These are phyloP conservation scores for Anastrepha ludens DNA, from an alignment of 1,140 invertebrate genomes.

Conservation along the genomic window DNA sequence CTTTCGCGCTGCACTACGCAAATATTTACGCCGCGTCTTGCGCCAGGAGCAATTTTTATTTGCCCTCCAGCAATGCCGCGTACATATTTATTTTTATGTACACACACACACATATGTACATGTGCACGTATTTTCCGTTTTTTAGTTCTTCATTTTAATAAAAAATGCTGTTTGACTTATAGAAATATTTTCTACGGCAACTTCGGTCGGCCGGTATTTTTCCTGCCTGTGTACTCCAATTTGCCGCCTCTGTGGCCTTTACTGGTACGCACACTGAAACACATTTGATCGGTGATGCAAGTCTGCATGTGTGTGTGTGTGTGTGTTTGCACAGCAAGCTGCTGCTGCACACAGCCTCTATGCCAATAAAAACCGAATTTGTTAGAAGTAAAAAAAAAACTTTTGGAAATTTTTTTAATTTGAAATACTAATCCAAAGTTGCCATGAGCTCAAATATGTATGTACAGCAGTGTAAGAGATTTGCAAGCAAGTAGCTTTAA, in stretches of 20 bases:
- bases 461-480: too few relatives aligned
- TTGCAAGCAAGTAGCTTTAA: too few relatives aligned
- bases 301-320: too few relatives aligned
- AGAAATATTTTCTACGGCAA: conserved; percentile 20
- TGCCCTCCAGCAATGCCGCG: background rate
- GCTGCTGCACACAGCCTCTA: too few relatives aligned
- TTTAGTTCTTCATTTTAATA: conserved; percentile 31
- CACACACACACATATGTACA: background rate
- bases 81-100: background rate
- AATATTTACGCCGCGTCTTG: background rate
- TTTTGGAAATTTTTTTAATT: too few relatives aligned
- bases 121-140: background rate
- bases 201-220: background rate
- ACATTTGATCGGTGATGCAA: background rate
- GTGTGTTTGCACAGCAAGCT: too few relatives aligned
- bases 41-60: conserved; percentile 37
- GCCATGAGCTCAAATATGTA: too few relatives aligned
- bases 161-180: conserved; percentile 37
- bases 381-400: too few relatives aligned
- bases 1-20: background rate
- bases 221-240: conserved; percentile 22
- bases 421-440: too few relatives aligned
- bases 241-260: conserved; percentile 18
- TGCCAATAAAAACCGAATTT: too few relatives aligned
- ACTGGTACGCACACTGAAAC: background rate